Evolutionary conservation across 2,888 invertebrate species (phyloP).

Genomic region (Diogma glabrata): DNA sequence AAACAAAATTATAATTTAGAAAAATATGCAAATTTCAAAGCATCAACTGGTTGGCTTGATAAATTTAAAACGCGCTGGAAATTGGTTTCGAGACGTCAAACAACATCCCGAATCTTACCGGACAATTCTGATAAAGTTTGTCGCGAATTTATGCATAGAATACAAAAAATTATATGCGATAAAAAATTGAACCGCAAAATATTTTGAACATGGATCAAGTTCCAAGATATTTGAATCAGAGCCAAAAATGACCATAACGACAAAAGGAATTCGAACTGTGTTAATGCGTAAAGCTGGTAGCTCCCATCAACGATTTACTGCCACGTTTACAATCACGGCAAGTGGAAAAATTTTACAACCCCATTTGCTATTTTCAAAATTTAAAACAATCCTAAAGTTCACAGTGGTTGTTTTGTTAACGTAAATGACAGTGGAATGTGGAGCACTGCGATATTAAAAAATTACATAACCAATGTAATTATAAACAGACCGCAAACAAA

Average conservation of each 20-base stretch:
- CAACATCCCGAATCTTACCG: neutral
- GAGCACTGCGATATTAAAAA: neutral
- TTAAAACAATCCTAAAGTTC: constrained; percentile 1
- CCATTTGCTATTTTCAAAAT: neutral
- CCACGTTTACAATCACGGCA: constrained; percentile 1
- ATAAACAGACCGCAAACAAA: neutral
- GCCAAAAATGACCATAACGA: neutral
- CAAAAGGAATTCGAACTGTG: neutral
- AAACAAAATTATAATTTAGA: neutral
- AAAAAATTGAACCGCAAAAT: neutral
- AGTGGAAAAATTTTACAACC: neutral
- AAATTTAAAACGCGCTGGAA: constrained; percentile 1
- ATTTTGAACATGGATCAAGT: constrained; percentile 3
- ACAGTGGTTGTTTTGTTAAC: neutral
- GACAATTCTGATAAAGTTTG: neutral
- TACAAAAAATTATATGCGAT: neutral
- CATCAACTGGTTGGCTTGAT: constrained; percentile 3
- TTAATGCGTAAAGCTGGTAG: constrained; percentile 1
- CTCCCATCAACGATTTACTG: constrained; percentile 7
- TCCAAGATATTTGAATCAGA: constrained; percentile 2
- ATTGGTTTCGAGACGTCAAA: constrained; percentile 4
- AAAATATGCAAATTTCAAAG: neutral
- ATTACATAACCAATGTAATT: constrained; percentile 4
- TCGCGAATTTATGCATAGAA: neutral
- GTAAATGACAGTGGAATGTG: neutral